These are phyloP conservation scores for Therioaphis trifolii DNA, from an alignment of 2,888 invertebrate species.

Conservation along the genomic window DNA sequence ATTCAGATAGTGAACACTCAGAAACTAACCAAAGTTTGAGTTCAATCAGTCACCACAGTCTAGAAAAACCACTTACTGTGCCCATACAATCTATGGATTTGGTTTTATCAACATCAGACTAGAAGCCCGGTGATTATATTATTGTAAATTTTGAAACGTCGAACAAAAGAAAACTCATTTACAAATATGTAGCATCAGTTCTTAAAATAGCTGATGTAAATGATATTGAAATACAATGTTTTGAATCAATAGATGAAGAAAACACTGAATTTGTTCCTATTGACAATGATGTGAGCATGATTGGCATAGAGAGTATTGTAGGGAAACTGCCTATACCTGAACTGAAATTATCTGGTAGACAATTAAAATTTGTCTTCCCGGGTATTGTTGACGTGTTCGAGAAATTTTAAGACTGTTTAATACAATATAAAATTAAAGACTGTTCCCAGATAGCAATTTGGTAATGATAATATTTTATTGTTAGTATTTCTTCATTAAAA, in stretches of 20 bases:
- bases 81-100: too few relatives aligned
- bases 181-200: conserved; percentile 12
- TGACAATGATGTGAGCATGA: background rate
- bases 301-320: background rate
- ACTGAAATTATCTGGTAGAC: background rate
- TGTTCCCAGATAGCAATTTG: too few relatives aligned
- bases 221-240: conserved; percentile 1
- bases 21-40: too few relatives aligned
- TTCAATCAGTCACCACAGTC: too few relatives aligned
- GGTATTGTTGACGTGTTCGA: background rate
- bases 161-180: background rate
- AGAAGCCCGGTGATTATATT: too few relatives aligned
- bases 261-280: background rate
- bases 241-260: background rate
- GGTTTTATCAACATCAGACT: too few relatives aligned
- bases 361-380: background rate
- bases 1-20: too few relatives aligned
- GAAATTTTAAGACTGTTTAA: background rate
- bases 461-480: too few relatives aligned
- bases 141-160: too few relatives aligned
- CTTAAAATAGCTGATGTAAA: conserved; percentile 4
- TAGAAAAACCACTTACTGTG: too few relatives aligned
- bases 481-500: too few relatives aligned
- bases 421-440: background rate
- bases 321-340: background rate